Base-by-base conservation (phyloP, 2,113 vertebrate genomes). In the Heliornis fulica region DNA sequence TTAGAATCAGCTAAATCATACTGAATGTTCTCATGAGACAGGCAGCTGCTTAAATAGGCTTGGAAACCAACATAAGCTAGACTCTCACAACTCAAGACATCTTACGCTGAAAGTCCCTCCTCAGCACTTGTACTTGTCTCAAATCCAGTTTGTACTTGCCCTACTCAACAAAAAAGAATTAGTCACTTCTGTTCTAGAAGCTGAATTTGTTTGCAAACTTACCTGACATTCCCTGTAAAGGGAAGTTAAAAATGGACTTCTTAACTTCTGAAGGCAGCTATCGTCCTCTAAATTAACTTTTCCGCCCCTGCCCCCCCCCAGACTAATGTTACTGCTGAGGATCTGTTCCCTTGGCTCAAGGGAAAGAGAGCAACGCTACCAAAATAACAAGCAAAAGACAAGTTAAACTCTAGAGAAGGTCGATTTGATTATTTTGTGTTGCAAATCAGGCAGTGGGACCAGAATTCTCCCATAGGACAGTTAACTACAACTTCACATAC, bases 401-500 rank as follows among this genome's bases (percentile, higher is more conserved):
- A 77, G 68, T 26, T 59, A 59, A 83, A 88, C 25, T 74, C 70
- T 7, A 77, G 38, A 76, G 92, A 63, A 56, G 15, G 21, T 17
- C 1, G 0, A 83, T 92, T 68, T 88, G 64, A 31, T 93, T 79
- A 63, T 66, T 87, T 76, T 79, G 41, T 63, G 53, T 32, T 77
- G 51, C 72, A 94, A 64, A 84, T 66, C 23, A 87, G 54, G 78
- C 81, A 93, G 34, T 86, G 45, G 60, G 50, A 83, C 38, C 28
- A 70, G 36, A 80, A 83, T 43, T 83, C 34, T n/a, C 38, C 65
- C 32, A 68, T 11, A 66, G 45, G 88, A 76, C 15, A 26, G 48
- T 72, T 48, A 83, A 57, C 32, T 53, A 25, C 34, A 54, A 23
- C 56, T 87, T 61, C n/a, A 89, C 98, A 45, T 98, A 99, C 99